Evolutionary conservation across 2,113 vertebrate genomes (phyloP).

Genomic region (Sakesphorus luctuosus): DNA sequence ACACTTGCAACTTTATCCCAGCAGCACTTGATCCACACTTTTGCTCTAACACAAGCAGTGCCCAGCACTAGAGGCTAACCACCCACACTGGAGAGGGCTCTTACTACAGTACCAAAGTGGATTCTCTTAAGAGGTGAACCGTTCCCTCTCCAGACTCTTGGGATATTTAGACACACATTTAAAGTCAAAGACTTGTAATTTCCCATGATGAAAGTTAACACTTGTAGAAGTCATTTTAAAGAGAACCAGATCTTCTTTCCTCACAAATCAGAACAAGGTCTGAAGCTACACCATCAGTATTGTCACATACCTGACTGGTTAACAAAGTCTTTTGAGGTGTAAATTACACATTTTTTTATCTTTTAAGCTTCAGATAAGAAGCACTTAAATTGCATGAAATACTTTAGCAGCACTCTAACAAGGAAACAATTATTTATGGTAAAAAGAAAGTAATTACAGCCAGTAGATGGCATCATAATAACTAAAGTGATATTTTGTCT

Average conservation of each 20-base stretch:
- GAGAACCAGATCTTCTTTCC: background rate
- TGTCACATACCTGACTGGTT: background rate
- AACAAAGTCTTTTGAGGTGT: background rate
- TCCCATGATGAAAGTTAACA: background rate
- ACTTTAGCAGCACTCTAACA: background rate
- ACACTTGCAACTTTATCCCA: background rate
- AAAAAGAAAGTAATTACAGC: slow-evolving; percentile 48
- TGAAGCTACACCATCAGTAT: background rate
- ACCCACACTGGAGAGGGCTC: background rate
- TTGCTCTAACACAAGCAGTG: background rate
- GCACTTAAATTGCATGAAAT: background rate
- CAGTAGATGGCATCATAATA: slow-evolving; percentile 81
- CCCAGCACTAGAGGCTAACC: background rate
- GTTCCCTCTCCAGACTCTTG: background rate
- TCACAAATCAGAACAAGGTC: background rate
- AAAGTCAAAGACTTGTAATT: background rate
- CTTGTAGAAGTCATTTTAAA: background rate
- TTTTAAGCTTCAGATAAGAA: background rate
- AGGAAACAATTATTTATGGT: background rate
- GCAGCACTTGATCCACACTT: background rate
- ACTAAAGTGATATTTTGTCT: slow-evolving; percentile 55
- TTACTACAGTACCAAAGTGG: background rate
- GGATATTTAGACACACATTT: background rate
- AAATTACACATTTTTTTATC: background rate
- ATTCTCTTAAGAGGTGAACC: background rate